Conservation (phyloP, 2,888 invertebrate genomes). For the Megaustenia siamemsis region DNA sequence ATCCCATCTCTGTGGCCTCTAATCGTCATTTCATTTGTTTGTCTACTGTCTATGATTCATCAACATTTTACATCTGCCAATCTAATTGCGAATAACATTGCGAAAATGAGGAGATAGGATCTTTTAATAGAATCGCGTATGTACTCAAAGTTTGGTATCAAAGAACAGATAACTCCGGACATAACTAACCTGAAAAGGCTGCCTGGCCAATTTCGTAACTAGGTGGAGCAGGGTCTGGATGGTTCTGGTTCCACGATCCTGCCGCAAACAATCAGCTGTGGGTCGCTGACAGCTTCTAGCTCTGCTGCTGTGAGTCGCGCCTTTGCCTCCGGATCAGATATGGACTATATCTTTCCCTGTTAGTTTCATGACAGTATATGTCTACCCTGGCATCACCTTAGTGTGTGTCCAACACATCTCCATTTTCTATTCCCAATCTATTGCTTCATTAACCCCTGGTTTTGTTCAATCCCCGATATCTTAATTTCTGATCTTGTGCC, state of each 20-base stretch:
- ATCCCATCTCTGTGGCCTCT: too few species aligned
- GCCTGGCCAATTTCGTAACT: conserved; percentile 42
- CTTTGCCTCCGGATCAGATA: conserved; percentile 46
- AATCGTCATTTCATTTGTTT: too few species aligned
- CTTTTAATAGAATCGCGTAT: not conserved
- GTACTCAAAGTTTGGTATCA: not conserved
- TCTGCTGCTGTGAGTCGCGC: too few species aligned
- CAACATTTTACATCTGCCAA: not conserved
- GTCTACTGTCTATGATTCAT: too few species aligned
- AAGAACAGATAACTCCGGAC: not conserved
- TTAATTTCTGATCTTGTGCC: too few species aligned
- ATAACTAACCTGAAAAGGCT: conserved; percentile 23
- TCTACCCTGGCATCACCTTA: conserved; percentile 22
- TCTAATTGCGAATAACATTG: not conserved
- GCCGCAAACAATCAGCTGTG: too few species aligned
- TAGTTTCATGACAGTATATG: too few species aligned
- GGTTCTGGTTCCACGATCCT: too few species aligned
- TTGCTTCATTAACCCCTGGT: not conserved
- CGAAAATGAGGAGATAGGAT: not conserved
- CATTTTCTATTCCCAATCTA: conserved; percentile 35
- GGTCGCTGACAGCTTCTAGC: too few species aligned
- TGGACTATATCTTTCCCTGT: conserved; percentile 38
- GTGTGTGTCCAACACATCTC: too few species aligned
- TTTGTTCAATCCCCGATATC: not conserved
- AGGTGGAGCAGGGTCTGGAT: too few species aligned